Conservation (phyloP, 2,888 invertebrate species). For the Aleiodes testaceus region DNA sequence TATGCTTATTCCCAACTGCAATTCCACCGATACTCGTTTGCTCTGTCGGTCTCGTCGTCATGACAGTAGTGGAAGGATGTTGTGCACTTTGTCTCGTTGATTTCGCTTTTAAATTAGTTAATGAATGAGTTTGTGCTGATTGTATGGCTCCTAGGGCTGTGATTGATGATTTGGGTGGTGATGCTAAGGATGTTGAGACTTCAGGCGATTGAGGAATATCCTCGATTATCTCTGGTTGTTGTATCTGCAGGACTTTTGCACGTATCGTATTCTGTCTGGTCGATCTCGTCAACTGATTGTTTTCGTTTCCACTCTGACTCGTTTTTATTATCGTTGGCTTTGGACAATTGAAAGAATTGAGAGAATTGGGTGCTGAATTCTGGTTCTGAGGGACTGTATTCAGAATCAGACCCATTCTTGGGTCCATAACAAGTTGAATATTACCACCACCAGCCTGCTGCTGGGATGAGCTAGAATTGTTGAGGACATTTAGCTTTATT, state of each 20-base stretch:
- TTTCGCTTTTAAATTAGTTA: constrained; percentile 25
- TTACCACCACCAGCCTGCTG: too few relatives aligned
- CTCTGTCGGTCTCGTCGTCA: constrained; percentile 80
- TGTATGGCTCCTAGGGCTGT: background rate
- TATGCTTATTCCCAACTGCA: constrained; percentile 71
- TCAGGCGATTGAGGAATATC: constrained; percentile 47
- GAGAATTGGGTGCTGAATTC: constrained; percentile 47
- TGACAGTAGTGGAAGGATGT: constrained; percentile 58
- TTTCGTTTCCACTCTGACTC: background rate
- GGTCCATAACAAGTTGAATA: constrained; percentile 75
- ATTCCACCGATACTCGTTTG: constrained; percentile 83
- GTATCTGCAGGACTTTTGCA: constrained; percentile 47
- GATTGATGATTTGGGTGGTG: background rate
- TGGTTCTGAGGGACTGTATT: constrained; percentile 64
- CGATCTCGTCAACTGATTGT: constrained; percentile 5
- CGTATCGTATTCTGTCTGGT: constrained; percentile 19
- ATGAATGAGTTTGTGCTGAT: constrained; percentile 43
- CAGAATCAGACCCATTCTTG: constrained; percentile 73
- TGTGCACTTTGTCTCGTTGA: constrained; percentile 65
- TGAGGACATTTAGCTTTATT: constrained; percentile 67
- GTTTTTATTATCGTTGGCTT: constrained; percentile 52
- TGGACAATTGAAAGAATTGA: background rate
- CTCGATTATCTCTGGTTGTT: constrained; percentile 63
- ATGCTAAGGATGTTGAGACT: background rate
- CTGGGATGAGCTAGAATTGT: constrained; percentile 61